These are phyloP conservation scores for Thripadectes ignobilis DNA, from an alignment of 2,797 vertebrate species.

Conservation along the genomic window DNA sequence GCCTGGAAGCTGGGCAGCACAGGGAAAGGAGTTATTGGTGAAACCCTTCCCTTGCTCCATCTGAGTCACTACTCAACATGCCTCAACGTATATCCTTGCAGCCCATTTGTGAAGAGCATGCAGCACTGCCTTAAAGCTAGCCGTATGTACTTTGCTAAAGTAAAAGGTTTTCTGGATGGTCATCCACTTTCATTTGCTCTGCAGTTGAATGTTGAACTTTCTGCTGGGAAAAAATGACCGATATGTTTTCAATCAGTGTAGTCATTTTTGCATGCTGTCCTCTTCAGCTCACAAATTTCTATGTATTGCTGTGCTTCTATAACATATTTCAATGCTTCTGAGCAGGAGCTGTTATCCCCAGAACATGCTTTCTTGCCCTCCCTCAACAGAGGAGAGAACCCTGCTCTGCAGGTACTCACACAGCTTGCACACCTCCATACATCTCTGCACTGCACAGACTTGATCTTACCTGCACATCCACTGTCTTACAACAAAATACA, in stretches of 20 bases:
- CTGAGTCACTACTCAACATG: neutral
- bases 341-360: neutral
- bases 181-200: neutral
- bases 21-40: neutral
- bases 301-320: neutral
- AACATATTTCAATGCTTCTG: fast-evolving
- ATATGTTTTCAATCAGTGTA: neutral
- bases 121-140: neutral
- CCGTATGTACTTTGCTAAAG: neutral
- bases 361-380: fast-evolving
- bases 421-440: neutral
- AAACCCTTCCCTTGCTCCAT: neutral
- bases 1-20: neutral
- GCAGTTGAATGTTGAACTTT: neutral
- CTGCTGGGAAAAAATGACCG: neutral
- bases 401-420: neutral
- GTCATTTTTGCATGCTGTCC: neutral
- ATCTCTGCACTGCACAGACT: neutral
- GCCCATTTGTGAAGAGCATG: fast-evolving
- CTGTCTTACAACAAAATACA: neutral
- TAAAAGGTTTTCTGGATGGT: fast-evolving
- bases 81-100: neutral
- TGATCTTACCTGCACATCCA: neutral
- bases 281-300: neutral
- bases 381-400: neutral